Evolutionary conservation across 1,140 invertebrate genomes (phyloP).

Genomic region (Dolichoris vasculosae): DNA sequence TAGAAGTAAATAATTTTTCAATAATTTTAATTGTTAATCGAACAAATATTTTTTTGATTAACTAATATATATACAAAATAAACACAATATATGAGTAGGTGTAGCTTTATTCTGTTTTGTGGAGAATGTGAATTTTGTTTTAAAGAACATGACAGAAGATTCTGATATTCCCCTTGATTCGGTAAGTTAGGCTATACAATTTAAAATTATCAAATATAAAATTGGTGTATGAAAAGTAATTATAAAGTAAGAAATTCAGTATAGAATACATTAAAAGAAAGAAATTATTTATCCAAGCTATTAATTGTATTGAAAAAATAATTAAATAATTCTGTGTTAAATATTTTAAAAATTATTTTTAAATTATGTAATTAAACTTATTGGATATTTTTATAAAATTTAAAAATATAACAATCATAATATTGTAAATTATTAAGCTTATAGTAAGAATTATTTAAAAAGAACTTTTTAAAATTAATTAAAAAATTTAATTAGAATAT

Average conservation of each 20-base stretch:
- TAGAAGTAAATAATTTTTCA: not conserved
- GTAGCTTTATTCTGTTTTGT: not conserved
- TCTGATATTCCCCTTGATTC: conserved; percentile 7
- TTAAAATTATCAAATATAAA: not conserved
- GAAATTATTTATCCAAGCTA: too few species aligned
- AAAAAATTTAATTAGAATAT: too few species aligned
- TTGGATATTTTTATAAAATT: too few species aligned
- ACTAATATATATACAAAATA: too few species aligned
- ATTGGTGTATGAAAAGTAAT: too few species aligned
- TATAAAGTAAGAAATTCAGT: too few species aligned
- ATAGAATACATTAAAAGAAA: too few species aligned
- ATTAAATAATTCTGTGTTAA: not conserved
- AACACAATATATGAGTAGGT: not conserved
- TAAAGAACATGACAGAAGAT: conserved; percentile 31
- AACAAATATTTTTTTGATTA: too few species aligned
- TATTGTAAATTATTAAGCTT: too few species aligned
- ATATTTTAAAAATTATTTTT: not conserved
- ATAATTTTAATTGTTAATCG: not conserved
- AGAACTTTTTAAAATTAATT: too few species aligned
- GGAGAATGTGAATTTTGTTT: conserved; percentile 12
- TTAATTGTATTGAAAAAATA: not conserved
- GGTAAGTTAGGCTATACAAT: conserved; percentile 21
- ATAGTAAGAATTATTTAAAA: too few species aligned
- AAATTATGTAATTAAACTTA: not conserved
- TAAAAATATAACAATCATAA: too few species aligned